These are phyloP conservation scores for Panagrolaimus sp. DNA, from an alignment of 1,140 invertebrate species.

Conservation along the genomic window DNA sequence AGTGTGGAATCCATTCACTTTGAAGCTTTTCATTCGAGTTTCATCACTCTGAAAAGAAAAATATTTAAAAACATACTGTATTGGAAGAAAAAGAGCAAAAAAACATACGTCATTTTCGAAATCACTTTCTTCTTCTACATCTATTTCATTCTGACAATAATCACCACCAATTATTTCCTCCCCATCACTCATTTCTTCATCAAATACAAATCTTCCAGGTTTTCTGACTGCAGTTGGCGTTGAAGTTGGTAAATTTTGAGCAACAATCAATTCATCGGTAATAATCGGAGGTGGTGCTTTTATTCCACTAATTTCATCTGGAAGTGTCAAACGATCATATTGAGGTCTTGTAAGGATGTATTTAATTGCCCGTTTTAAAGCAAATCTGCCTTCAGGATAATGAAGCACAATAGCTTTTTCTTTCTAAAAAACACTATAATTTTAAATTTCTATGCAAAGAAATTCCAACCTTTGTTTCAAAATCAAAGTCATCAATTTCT, in stretches of 20 bases:
- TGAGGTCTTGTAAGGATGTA: neutral
- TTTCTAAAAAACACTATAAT: too few relatives aligned
- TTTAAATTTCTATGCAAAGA: neutral
- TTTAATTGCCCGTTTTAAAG: neutral
- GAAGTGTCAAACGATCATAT: neutral
- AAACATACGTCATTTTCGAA: neutral
- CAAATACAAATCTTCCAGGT: neutral
- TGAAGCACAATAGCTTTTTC: too few relatives aligned
- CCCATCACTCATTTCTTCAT: neutral
- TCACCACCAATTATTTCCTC: neutral
- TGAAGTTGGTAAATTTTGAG: neutral
- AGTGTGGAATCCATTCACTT: neutral
- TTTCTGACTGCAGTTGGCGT: neutral
- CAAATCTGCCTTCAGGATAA: neutral
- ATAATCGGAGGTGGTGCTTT: neutral
- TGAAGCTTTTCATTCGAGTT: neutral
- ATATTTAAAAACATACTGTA: neutral
- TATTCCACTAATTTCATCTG: neutral
- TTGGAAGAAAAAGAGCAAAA: neutral
- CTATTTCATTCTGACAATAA: neutral
- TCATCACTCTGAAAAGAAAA: slow-evolving; percentile 9
- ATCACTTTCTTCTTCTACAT: neutral
- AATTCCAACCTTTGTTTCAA: neutral
- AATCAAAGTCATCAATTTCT: slow-evolving; percentile 16
- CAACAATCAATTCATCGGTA: neutral